Conservation (phyloP, 1,140 invertebrate genomes). For the Akabosia matsudoensis region DNA sequence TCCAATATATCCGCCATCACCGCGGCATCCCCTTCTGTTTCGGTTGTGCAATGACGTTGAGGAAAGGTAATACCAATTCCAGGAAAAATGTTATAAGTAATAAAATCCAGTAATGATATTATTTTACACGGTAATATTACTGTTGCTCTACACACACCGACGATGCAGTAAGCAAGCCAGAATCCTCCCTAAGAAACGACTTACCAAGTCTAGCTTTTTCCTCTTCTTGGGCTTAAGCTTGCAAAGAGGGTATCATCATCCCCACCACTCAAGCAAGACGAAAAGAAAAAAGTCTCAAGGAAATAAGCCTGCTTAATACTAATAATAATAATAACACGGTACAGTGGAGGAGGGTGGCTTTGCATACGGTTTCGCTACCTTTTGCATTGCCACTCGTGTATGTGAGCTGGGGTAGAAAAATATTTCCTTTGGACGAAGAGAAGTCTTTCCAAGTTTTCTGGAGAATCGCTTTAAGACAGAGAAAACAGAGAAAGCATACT, state of each 20-base stretch:
- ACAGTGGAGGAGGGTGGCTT: constrained; percentile 9
- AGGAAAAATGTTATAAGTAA: constrained; percentile 11
- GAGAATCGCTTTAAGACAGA: not conserved
- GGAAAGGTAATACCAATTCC: constrained; percentile 14
- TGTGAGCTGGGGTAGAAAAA: too few relatives aligned
- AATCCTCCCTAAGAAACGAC: not conserved
- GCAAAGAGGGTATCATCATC: constrained; percentile 12
- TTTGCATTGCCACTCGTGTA: not conserved
- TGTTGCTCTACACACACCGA: not conserved
- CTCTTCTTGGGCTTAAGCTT: constrained; percentile 8
- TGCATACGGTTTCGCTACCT: not conserved
- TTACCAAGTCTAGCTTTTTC: too few relatives aligned
- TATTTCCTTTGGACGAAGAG: too few relatives aligned
- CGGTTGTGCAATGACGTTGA: not conserved
- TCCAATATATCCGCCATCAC: not conserved
- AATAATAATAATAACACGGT: not conserved
- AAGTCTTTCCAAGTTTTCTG: too few relatives aligned
- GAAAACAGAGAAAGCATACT: not conserved
- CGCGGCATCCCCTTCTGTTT: not conserved
- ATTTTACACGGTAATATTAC: constrained; percentile 10
- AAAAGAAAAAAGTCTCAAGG: not conserved
- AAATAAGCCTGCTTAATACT: constrained; percentile 14
- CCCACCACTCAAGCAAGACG: not conserved
- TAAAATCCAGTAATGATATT: constrained; percentile 6
- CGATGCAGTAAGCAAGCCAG: constrained; percentile 4